Base-by-base conservation (phyloP, 2,113 vertebrate species). In the Gobiocypris rarus region DNA sequence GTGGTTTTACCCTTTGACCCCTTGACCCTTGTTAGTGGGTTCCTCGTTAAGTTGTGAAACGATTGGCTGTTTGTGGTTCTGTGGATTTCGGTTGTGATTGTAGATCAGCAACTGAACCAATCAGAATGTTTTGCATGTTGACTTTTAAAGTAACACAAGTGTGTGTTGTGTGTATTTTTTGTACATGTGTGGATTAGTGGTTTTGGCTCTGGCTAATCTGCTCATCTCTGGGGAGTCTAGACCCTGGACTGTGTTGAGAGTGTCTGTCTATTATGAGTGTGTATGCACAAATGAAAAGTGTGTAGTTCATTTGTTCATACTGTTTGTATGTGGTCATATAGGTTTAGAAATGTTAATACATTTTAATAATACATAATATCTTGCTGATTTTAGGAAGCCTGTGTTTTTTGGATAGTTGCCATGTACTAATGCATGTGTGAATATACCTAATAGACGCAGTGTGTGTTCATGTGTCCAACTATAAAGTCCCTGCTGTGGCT, bases 1-100 rank as follows among this genome's bases (percentile, higher is more conserved):
- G 94, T 94, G 86, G 91, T 86, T 93, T 93, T 94, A 94, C 93
- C 93, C 93, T 91, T 81, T 89, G 88, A 92, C 89, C 88, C 69
- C 4, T 1, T 87, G 89, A 93, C 91, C 91, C 81, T 89, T 78
- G 84, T 94, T 91, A 90, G 92, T 92, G 90, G 90, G 80, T n/a
- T n/a, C 26, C 58, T 86, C 63, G 69, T 85, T 86, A 84, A 86
- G 88, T 85, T 87, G 84, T 87, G 89, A 91, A 93, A 92, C 77
- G 74, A 90, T 87, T 87, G 86, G 89, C 86, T 92, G 85, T 90
- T 89, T 92, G 88, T 88, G 89, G 87, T 87, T 90, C 80, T 85
- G 85, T 83, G 52, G 48, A 82, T 85, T 82, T 65, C 59, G 26
- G 34, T 74, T 52, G 24, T 9, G 45, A 71, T 38, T 45, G 74